Evolutionary conservation across 1,140 invertebrate genomes (phyloP), one percentile per base, ranked within the genome.

Genomic region (Onthophagus taurus): DNA sequence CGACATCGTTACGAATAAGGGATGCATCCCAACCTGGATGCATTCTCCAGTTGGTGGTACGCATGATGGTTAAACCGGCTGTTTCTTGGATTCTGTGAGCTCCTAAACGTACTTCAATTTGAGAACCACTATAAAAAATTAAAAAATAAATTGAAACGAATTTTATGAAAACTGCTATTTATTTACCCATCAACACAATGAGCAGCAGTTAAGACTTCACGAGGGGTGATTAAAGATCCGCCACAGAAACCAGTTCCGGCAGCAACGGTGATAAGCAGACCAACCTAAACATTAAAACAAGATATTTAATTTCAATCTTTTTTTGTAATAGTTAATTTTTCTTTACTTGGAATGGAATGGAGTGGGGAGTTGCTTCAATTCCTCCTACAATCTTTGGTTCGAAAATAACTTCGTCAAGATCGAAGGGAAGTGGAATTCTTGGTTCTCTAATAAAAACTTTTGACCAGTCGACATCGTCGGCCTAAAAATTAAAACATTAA

Each of bases 151-250:
- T 19, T 19, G 17, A 0, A 9, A 1, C 1, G 2, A 20, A 18
- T 17, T 36, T 37, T 17, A 44, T 4, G 13, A 9, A 2, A 33
- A 17, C 16, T 7, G 12, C 3, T 6, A 33, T 9, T 36, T 23
- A 33, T 23, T 13, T 46, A 49, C 48, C 24, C 35, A 16, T 55
- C 66, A 5, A 33, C 1, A 53, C 75, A 77, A 53, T 77, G 75
- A n/a, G 74, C 74, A 2, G 58, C 54, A 2, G 55, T 63, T 12
- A 63, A 13, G 29, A 62, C 41, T 57, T 57, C 60, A 17, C 31
- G 16, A 18, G 54, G 48, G 2, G 45, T 53, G 12, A 62, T 52
- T 1, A 62, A 20, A 34, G 52, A 53, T 9, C 55, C 60, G 19
- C 49, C 55, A 43, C 60, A 62, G 14, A 51, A 45, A 36, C 44